Evolutionary conservation across 2,797 vertebrate genomes (phyloP).

Genomic region (Mormyrus hasselquistii): DNA sequence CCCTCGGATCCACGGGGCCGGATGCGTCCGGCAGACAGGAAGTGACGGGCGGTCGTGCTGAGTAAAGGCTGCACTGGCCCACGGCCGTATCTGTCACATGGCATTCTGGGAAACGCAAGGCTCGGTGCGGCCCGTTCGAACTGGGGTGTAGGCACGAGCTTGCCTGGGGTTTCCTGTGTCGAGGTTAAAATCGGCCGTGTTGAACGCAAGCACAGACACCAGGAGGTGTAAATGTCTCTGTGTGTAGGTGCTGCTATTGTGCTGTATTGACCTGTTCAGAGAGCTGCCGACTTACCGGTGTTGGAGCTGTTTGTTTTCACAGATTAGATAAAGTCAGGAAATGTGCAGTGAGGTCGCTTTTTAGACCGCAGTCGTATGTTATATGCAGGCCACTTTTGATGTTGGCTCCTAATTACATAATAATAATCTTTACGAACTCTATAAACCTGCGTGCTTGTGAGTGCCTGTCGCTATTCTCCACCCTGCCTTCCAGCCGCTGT

Average conservation of each 20-base stretch:
- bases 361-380: neutral
- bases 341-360: neutral
- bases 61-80: conserved; percentile 61
- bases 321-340: neutral
- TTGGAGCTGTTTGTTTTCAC: neutral
- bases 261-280: neutral
- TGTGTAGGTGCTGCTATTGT: neutral
- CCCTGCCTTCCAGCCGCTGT: neutral
- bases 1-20: conserved; percentile 63
- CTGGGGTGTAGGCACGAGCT: neutral
- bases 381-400: neutral
- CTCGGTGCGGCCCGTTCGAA: neutral
- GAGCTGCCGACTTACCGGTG: neutral
- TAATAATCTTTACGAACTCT: neutral
- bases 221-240: neutral
- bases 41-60: conserved; percentile 64
- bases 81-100: too few relatives aligned
- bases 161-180: neutral
- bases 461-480: neutral
- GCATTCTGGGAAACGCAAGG: neutral
- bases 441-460: neutral
- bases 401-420: neutral
- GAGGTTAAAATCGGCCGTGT: neutral
- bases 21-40: conserved; percentile 75
- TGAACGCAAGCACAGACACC: neutral